Conservation (phyloP, 1,140 invertebrate species). For the Drosophila mayri region DNA sequence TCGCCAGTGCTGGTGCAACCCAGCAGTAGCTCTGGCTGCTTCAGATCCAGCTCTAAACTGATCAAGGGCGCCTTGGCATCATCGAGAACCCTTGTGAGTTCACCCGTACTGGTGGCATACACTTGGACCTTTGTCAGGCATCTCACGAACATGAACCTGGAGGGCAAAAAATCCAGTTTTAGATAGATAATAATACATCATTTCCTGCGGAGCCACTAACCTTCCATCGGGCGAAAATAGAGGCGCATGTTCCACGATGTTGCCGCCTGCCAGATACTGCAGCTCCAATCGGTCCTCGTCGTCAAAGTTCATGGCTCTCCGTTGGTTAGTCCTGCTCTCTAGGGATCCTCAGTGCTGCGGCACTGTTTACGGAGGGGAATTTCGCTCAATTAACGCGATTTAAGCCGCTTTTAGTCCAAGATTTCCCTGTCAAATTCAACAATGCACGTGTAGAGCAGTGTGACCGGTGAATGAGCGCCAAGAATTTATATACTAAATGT, state of each 20-base stretch:
- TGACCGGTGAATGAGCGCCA: slow-evolving; percentile 16
- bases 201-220: slow-evolving; percentile 85
- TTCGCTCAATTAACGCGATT: not conserved
- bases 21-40: slow-evolving; percentile 85
- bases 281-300: slow-evolving; percentile 72
- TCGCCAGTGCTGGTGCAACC: slow-evolving; percentile 86
- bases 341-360: slow-evolving; percentile 15
- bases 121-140: slow-evolving; percentile 86
- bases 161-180: slow-evolving; percentile 30
- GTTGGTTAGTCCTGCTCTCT: not conserved
- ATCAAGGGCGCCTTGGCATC: slow-evolving; percentile 85
- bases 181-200: slow-evolving; percentile 12
- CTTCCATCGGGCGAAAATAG: slow-evolving; percentile 88
- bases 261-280: slow-evolving; percentile 87
- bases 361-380: slow-evolving; percentile 3
- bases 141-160: slow-evolving; percentile 87
- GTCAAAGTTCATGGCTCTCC: slow-evolving; percentile 66
- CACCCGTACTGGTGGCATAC: slow-evolving; percentile 87
- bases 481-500: not conserved
- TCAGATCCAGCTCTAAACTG: slow-evolving; percentile 85
- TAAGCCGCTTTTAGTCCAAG: slow-evolving; percentile 7
- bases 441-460: slow-evolving; percentile 42
- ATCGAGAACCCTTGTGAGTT: slow-evolving; percentile 86
- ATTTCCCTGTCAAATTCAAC: slow-evolving; percentile 27
- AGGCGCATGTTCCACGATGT: slow-evolving; percentile 87